Evolutionary conservation across 1,140 invertebrate species (phyloP).

Genomic region (Drosophila suzukii): DNA sequence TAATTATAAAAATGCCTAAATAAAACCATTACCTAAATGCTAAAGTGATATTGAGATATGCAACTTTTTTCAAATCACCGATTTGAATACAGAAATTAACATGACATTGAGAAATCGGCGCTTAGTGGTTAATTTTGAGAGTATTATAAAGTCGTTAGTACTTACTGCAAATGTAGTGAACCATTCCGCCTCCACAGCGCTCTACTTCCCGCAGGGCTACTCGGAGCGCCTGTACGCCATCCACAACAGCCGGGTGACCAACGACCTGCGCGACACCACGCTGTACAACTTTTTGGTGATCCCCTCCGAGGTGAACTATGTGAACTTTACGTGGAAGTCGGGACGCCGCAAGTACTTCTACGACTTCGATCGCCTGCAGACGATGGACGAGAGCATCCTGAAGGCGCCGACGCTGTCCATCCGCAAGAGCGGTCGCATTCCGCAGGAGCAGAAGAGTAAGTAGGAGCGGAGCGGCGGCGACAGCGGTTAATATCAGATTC

Average conservation of each 20-base stretch:
- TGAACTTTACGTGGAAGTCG: constrained; percentile 97
- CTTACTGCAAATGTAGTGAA: no score
- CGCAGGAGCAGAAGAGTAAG: constrained; percentile 92
- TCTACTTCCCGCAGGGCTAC: constrained; percentile 77
- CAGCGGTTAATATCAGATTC: neutral
- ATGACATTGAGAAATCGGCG: no score
- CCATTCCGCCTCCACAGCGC: constrained; percentile 32
- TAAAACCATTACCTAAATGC: no score
- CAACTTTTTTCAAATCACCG: no score
- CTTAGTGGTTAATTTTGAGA: no score
- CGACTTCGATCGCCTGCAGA: constrained; percentile 93
- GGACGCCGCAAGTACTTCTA: constrained; percentile 94
- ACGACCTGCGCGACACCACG: constrained; percentile 94
- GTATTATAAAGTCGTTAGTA: no score
- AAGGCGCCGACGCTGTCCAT: constrained; percentile 94
- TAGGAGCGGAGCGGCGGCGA: neutral
- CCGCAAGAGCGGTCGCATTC: constrained; percentile 92
- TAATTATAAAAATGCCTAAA: no score
- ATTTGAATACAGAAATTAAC: neutral
- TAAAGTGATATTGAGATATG: no score
- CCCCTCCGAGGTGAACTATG: constrained; percentile 94
- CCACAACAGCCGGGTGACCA: constrained; percentile 92
- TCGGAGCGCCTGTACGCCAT: constrained; percentile 95
- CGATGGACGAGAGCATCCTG: constrained; percentile 92
- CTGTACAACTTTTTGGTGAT: constrained; percentile 95